Evolutionary conservation across 23 tunicate species (phyloP).

Genomic region (Oikopleura vanhoeffeni): DNA sequence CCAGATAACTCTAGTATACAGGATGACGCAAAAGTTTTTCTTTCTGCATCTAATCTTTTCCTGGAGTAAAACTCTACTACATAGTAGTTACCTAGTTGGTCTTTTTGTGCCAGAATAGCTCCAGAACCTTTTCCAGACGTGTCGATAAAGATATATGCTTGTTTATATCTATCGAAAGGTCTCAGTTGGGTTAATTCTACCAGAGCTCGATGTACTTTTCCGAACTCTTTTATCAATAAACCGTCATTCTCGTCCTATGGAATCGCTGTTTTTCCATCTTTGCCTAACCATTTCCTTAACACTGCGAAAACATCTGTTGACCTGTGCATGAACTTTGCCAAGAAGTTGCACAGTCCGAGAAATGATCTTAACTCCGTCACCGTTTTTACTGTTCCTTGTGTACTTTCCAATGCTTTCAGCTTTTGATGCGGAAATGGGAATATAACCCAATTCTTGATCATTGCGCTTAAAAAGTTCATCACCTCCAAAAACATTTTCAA

Average conservation of each 20-base stretch:
- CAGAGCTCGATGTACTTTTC: not conserved
- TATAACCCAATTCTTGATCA: not conserved
- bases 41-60: not conserved
- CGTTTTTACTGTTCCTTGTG: not conserved
- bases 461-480: conserved; percentile 12
- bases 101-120: not conserved
- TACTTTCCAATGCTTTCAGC: not conserved
- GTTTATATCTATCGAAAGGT: not conserved
- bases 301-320: not conserved
- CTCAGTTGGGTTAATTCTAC: not conserved
- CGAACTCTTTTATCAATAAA: not conserved
- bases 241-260: not conserved
- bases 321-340: not conserved
- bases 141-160: not conserved
- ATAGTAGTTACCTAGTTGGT: too few species aligned
- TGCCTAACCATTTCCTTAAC: not conserved
- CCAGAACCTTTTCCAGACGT: not conserved
- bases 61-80: conserved; percentile 7
- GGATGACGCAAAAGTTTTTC: not conserved
- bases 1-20: not conserved
- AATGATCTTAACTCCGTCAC: not conserved
- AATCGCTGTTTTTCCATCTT: not conserved
- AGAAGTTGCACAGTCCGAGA: not conserved
- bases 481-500: not conserved
- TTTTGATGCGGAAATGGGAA: not conserved